Conservation (phyloP, 1,140 invertebrate species). For the Microplitis mediator region DNA sequence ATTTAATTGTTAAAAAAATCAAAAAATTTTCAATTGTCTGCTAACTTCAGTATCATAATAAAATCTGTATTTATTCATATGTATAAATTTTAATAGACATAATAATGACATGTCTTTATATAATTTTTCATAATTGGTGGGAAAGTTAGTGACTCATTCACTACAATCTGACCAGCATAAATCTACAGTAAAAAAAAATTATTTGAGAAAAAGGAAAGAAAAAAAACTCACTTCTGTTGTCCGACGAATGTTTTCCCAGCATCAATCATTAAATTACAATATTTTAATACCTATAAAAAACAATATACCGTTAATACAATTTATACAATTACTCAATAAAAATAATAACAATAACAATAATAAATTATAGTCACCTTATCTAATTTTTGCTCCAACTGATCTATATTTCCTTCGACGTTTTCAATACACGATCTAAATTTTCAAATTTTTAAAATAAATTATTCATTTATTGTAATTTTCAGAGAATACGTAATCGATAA, state of each 20-base stretch:
- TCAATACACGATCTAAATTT: constrained; percentile 76
- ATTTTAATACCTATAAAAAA: constrained; percentile 6
- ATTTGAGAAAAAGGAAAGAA: too few species aligned
- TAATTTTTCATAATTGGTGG: not conserved
- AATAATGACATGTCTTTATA: not conserved
- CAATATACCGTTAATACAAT: constrained; percentile 11
- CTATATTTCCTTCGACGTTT: constrained; percentile 82
- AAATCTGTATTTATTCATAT: too few species aligned
- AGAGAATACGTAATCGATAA: not conserved
- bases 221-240: constrained; percentile 75
- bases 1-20: too few species aligned
- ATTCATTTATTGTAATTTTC: not conserved
- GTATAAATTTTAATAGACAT: not conserved
- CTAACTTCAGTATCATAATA: too few species aligned
- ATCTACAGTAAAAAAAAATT: not conserved
- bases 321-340: constrained; percentile 10
- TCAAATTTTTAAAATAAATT: not conserved
- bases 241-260: constrained; percentile 85
- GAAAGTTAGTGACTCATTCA: constrained; percentile 14
- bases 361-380: constrained; percentile 71
- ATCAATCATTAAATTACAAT: constrained; percentile 82
- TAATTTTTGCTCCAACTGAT: constrained; percentile 83
- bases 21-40: too few species aligned
- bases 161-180: not conserved
- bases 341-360: constrained; percentile 7